Conservation (phyloP, 2,113 vertebrate species). For the Myiopsitta monachus region DNA sequence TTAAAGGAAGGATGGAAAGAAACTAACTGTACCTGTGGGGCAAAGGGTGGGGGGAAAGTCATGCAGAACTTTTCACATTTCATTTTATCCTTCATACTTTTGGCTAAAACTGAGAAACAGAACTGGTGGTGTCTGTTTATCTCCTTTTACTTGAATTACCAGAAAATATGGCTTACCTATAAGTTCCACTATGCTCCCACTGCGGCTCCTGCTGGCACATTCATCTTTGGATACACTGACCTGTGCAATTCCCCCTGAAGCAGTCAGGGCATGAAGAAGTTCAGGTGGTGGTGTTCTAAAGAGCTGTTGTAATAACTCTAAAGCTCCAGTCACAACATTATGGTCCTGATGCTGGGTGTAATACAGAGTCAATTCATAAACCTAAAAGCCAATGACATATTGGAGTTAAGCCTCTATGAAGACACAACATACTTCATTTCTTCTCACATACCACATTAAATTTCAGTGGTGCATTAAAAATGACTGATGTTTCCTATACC, state of each 20-base stretch:
- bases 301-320: constrained; percentile 92
- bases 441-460: not conserved
- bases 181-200: constrained; percentile 91
- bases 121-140: not conserved
- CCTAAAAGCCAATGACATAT: constrained; percentile 67
- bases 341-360: constrained; percentile 95
- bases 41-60: not conserved
- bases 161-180: constrained; percentile 78
- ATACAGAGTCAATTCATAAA: constrained; percentile 93
- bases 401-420: not conserved
- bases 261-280: constrained; percentile 85
- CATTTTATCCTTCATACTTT: not conserved
- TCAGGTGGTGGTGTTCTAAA: constrained; percentile 89
- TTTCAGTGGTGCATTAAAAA: not conserved
- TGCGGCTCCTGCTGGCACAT: constrained; percentile 78
- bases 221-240: constrained; percentile 81
- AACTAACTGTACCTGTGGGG: not conserved
- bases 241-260: constrained; percentile 77
- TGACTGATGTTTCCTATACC: not conserved
- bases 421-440: not conserved
- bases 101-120: not conserved
- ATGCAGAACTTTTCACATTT: not conserved
- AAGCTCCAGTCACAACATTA: constrained; percentile 92
- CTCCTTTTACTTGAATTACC: not conserved
- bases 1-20: not conserved